Conservation (phyloP, 2,888 invertebrate species). For the Myopa tessellatipennis region DNA sequence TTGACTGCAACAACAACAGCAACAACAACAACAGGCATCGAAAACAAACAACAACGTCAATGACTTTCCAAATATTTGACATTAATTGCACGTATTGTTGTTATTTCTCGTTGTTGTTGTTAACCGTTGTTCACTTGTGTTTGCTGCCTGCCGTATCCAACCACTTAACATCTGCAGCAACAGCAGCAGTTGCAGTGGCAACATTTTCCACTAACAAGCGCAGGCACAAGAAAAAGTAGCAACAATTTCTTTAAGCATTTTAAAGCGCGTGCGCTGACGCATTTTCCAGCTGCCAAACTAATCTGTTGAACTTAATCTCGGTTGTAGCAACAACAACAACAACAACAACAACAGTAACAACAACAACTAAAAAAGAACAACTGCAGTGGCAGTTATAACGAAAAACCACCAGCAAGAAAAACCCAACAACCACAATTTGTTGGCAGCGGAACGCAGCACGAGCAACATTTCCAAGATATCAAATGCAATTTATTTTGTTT, state of each 20-base stretch:
- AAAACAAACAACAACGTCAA: slow-evolving; percentile 1
- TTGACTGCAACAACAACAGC: neutral
- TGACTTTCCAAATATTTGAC: slow-evolving; percentile 34
- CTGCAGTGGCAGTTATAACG: neutral
- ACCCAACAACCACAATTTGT: slow-evolving; percentile 14
- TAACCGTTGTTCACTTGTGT: neutral
- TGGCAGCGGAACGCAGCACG: slow-evolving; percentile 12
- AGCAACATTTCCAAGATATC: slow-evolving; percentile 40
- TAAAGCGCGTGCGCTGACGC: slow-evolving; percentile 51
- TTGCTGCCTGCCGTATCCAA: neutral
- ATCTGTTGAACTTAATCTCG: slow-evolving; percentile 61
- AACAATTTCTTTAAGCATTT: slow-evolving; percentile 29
- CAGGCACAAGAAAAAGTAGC: slow-evolving; percentile 4
- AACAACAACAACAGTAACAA: slow-evolving; percentile 13
- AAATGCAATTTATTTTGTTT: slow-evolving; percentile 28
- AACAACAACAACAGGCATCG: neutral
- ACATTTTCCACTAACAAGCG: neutral
- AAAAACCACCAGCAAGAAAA: neutral
- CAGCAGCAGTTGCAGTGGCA: neutral
- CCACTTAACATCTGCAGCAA: neutral
- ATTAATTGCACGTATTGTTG: slow-evolving; percentile 27
- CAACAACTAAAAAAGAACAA: neutral
- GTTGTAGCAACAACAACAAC: slow-evolving; percentile 17
- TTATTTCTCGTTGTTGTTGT: slow-evolving; percentile 17
- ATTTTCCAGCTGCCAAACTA: slow-evolving; percentile 62